Base-by-base conservation (phyloP, 2,888 invertebrate genomes). In the Yponomeuta malinellus region DNA sequence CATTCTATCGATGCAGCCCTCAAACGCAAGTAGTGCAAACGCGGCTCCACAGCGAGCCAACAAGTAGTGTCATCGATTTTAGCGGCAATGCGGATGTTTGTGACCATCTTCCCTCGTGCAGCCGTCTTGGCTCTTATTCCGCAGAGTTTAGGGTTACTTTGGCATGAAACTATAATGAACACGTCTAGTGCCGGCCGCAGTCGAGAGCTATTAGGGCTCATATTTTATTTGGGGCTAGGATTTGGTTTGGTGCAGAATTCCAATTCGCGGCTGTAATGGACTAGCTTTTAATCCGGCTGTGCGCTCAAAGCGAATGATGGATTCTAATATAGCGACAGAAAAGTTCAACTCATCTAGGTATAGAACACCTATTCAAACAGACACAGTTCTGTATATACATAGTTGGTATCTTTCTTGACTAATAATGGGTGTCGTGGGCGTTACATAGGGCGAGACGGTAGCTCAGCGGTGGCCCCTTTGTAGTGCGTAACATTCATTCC, bases 21-120 rank as follows among this genome's bases (percentile, higher is more conserved):
- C 3, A 15, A 15, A 15, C 52, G 52, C 12, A 59, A 59, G 15
- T 59, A 59, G 52, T 59, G 15, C 52, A 59, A 15, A 59, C 52
- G 52, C 52, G 52, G 52, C 52, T 59, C 15, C 15, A 15, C 1
- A 15, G 15, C 52, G 52, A 59, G 52, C 72, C 73, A 74, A 74
- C 75, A 73, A 75, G 74, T 74, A 71, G 73, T 74, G 73, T 69
- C 73, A 73, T 73, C 69, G 74, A 75, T 75, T 73, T 72, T 71
- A 63, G 37, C 63, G 71, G 66, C 31, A 70, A 68, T 70, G 52
- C 70, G 68, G 70, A 65, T 33, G 65, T 65, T 31, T 33, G 65
- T 29, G 29, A 9, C 65, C 29, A 65, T 65, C 65, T 65, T 29
- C 12, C 31, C 65, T 10, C 33, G n/a, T 59, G 29, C 65, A 31